These are phyloP conservation scores for Trichogramma evanescens DNA, from an alignment of 2,888 invertebrate species.

Conservation along the genomic window DNA sequence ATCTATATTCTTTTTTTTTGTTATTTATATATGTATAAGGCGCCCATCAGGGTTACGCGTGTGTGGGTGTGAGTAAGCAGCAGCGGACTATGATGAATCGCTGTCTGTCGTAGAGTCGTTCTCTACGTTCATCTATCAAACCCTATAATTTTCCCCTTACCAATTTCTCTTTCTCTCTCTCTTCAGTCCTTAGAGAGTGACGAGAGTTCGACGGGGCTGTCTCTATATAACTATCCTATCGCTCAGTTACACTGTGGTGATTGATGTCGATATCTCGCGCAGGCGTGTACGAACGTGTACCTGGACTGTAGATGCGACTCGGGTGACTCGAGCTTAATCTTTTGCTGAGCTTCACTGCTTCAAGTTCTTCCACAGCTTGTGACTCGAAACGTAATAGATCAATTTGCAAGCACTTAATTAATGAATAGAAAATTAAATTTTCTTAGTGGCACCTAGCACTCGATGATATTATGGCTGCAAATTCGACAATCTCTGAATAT, in stretches of 20 bases:
- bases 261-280: conserved; percentile 44
- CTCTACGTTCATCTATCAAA: conserved; percentile 47
- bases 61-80: too few species aligned
- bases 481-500: too few species aligned
- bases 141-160: conserved; percentile 35
- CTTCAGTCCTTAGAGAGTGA: conserved; percentile 39
- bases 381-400: not conserved
- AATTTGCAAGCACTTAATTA: not conserved
- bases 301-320: too few species aligned
- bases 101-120: conserved; percentile 45
- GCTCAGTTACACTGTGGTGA: conserved; percentile 32
- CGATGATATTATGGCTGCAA: too few species aligned
- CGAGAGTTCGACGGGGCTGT: conserved; percentile 42
- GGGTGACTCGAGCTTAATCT: conserved; percentile 23
- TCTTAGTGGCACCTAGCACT: too few species aligned
- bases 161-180: conserved; percentile 15
- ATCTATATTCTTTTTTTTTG: conserved; percentile 24
- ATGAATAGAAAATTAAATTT: not conserved
- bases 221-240: conserved; percentile 29
- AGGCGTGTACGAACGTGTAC: not conserved
- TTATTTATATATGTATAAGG: conserved; percentile 19
- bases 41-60: not conserved
- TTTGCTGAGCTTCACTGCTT: conserved; percentile 38
- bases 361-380: not conserved
- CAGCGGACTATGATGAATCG: conserved; percentile 43